Evolutionary conservation across 2,797 vertebrate species (phyloP).

Genomic region (Paramormyrops hopkinsi): DNA sequence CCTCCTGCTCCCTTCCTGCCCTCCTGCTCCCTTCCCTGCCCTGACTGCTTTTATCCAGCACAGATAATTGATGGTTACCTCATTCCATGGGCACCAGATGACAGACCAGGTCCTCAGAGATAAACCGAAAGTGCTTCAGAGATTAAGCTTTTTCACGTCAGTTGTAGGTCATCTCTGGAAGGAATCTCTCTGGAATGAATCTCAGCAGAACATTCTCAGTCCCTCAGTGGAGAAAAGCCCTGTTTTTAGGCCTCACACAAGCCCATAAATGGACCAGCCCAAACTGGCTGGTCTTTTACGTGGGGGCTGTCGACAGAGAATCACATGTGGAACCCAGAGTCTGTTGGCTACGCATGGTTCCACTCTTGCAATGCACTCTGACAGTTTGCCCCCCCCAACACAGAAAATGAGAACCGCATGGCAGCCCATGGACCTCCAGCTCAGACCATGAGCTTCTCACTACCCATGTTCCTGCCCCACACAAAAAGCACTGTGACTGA

Average conservation of each 20-base stretch:
- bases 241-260: conserved; percentile 48
- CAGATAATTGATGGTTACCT: not conserved
- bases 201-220: conserved; percentile 27
- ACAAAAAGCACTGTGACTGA: not conserved
- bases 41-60: not conserved
- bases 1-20: not conserved
- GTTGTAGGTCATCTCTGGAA: not conserved
- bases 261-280: conserved; percentile 54
- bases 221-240: conserved; percentile 27
- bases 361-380: not conserved
- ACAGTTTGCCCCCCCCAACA: not conserved
- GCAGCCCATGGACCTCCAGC: conserved; percentile 34
- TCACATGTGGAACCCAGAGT: conserved; percentile 42
- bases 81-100: not conserved
- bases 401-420: conserved; percentile 56
- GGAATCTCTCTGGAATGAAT: not conserved
- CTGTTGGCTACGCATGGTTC: conserved; percentile 14
- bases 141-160: not conserved
- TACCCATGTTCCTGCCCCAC: not conserved
- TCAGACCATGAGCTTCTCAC: not conserved
- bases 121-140: not conserved
- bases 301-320: conserved; percentile 35
- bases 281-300: conserved; percentile 43
- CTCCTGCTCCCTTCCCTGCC: not conserved
- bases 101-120: not conserved